Conservation (phyloP, 92 coral and sea anemone species). For the Paramuricea clavata region DNA sequence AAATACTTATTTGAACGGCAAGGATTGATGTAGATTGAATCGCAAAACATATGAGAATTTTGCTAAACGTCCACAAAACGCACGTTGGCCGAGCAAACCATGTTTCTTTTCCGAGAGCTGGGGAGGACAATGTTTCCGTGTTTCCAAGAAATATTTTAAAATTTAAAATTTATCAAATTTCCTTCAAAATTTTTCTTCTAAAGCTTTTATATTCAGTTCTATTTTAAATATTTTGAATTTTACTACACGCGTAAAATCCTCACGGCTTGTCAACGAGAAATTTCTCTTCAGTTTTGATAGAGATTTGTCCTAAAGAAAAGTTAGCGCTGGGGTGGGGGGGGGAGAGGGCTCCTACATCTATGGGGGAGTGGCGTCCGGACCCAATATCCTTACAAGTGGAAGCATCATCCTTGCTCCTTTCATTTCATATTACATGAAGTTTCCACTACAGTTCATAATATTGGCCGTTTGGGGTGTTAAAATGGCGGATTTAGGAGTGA, state of each 20-base stretch:
- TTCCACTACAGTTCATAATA: not conserved
- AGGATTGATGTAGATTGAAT: slow-evolving; percentile 2
- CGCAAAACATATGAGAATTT: not conserved
- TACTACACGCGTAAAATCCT: too few relatives aligned
- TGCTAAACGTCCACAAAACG: not conserved
- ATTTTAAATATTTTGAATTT: too few relatives aligned
- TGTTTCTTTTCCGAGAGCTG: not conserved
- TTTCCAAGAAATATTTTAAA: not conserved
- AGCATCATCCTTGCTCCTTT: not conserved
- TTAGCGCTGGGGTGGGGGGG: too few relatives aligned
- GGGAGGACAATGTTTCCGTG: slow-evolving; percentile 15
- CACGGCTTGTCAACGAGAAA: too few relatives aligned
- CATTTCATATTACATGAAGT: slow-evolving; percentile 40
- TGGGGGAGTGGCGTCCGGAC: too few relatives aligned
- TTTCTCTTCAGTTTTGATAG: too few relatives aligned
- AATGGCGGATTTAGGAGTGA: slow-evolving; percentile 21
- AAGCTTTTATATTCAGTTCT: too few relatives aligned
- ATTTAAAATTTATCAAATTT: not conserved
- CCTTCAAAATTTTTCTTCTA: not conserved
- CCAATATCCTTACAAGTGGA: not conserved
- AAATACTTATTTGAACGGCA: not conserved
- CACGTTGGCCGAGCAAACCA: slow-evolving; percentile 16
- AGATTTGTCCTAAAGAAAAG: too few relatives aligned
- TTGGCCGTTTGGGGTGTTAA: not conserved
- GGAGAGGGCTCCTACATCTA: too few relatives aligned